Percentiles rank a stretch among this genome's conserved stretches.
These are phyloP conservation scores for Crocuta crocuta DNA, from an alignment of 2,113 vertebrate genomes.

Conservation along the genomic window DNA sequence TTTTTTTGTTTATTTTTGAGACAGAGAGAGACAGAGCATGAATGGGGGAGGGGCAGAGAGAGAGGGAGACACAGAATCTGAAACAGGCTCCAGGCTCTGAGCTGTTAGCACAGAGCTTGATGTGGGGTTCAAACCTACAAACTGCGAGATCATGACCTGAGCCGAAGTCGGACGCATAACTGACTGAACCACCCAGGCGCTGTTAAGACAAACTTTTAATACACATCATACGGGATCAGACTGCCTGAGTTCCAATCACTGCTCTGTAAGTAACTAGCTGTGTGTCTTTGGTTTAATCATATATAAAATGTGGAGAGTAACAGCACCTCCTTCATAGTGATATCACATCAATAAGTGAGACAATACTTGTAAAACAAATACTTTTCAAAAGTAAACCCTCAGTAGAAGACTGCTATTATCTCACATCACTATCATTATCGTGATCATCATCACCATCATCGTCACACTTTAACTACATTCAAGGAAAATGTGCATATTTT, in stretches of 20 bases:
- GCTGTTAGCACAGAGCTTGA: no score
- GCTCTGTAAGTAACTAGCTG: background rate
- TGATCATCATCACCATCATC: background rate
- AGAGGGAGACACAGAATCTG: no score
- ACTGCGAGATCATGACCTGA: no score
- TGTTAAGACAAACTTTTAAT: background rate
- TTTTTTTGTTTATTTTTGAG: no score
- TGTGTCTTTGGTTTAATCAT: background rate
- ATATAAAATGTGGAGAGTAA: background rate
- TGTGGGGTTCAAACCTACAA: no score
- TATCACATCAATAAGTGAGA: background rate
- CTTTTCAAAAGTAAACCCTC: background rate
- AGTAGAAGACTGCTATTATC: background rate
- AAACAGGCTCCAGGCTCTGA: no score
- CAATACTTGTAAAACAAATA: background rate
- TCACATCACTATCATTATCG: background rate
- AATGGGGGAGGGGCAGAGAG: no score
- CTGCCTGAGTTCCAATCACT: background rate
- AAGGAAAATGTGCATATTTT: background rate
- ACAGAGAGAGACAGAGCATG: no score
- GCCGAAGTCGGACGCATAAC: no score
- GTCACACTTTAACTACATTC: background rate
- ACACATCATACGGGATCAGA: background rate
- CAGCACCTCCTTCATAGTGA: background rate
- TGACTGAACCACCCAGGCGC: no score